These are phyloP conservation scores for Spea bombifrons DNA, from an alignment of 2,113 vertebrate species.

Conservation along the genomic window DNA sequence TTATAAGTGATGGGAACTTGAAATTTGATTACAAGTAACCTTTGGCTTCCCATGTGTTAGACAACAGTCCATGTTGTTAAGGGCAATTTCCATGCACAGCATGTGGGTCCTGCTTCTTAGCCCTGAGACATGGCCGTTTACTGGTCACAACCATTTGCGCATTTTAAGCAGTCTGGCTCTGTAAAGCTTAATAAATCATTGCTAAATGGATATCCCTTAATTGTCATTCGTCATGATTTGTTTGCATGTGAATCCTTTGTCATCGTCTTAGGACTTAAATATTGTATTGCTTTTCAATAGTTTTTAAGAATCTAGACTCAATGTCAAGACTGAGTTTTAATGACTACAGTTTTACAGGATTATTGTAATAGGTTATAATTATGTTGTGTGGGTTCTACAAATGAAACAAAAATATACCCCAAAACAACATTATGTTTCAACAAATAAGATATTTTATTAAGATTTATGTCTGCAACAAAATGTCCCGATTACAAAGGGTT, in stretches of 20 bases:
- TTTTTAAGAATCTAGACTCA: too few relatives aligned
- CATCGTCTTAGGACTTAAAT: too few relatives aligned
- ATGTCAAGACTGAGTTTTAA: too few relatives aligned
- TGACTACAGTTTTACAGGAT: too few relatives aligned
- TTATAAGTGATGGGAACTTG: conserved; percentile 86
- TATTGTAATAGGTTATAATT: too few relatives aligned
- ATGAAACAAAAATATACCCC: too few relatives aligned
- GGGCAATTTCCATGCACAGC: conserved; percentile 99
- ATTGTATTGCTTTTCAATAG: too few relatives aligned
- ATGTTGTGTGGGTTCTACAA: too few relatives aligned
- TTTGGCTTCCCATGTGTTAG: conserved; percentile 90
- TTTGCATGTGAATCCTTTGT: neutral
- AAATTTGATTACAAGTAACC: conserved; percentile 99
- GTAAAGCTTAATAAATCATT: conserved; percentile 79
- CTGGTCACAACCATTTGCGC: conserved; percentile 83
- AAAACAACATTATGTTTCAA: too few relatives aligned
- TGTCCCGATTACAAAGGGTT: too few relatives aligned
- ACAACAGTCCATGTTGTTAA: conserved; percentile 96
- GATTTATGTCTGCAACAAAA: too few relatives aligned
- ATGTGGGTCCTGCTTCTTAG: conserved; percentile 89
- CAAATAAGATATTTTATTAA: too few relatives aligned
- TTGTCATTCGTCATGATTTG: conserved; percentile 8
- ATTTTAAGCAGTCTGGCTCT: conserved; percentile 82
- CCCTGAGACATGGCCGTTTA: conserved; percentile 89
- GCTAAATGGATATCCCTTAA: conserved; percentile 70